Conservation (phyloP, 53 echinoderm and acorn worm genomes). For the Henricia sp. region DNA sequence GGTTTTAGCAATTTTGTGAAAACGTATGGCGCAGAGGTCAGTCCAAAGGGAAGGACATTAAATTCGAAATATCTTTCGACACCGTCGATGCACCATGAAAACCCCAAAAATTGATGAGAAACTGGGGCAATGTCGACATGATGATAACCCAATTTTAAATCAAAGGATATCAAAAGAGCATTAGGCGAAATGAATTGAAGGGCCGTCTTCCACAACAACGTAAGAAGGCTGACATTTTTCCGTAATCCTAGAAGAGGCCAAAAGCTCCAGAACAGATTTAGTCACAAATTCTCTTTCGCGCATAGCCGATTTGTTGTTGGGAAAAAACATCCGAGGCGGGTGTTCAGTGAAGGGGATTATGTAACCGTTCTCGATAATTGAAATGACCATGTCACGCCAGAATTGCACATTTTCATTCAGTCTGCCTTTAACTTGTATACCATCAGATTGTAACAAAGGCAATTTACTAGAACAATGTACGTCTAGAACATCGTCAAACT, state of each 20-base stretch:
- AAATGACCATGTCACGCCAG: constrained; percentile 5
- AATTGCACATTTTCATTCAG: not conserved
- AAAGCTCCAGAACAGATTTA: not conserved
- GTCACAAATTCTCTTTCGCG: not conserved
- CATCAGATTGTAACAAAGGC: not conserved
- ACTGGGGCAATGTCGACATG: not conserved
- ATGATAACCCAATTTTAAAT: constrained; percentile 11
- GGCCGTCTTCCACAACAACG: constrained; percentile 1
- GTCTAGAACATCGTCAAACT: constrained; percentile 9
- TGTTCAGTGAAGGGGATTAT: constrained; percentile 13
- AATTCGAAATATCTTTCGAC: not conserved
- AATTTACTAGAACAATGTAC: not conserved
- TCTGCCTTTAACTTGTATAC: not conserved
- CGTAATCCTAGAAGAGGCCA: not conserved
- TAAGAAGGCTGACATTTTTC: constrained; percentile 2
- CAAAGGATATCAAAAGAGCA: constrained; percentile 9
- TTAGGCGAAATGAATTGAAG: not conserved
- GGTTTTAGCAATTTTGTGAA: constrained; percentile 5
- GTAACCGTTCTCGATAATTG: not conserved
- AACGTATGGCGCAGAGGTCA: not conserved
- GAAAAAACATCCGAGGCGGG: not conserved
- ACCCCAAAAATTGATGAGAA: not conserved
- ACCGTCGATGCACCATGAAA: not conserved
- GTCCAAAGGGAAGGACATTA: not conserved
- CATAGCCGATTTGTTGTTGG: not conserved